phyloP scores from a whole-genome alignment of 2,888 invertebrate genomes.

The Pinctada fucata region DNA sequence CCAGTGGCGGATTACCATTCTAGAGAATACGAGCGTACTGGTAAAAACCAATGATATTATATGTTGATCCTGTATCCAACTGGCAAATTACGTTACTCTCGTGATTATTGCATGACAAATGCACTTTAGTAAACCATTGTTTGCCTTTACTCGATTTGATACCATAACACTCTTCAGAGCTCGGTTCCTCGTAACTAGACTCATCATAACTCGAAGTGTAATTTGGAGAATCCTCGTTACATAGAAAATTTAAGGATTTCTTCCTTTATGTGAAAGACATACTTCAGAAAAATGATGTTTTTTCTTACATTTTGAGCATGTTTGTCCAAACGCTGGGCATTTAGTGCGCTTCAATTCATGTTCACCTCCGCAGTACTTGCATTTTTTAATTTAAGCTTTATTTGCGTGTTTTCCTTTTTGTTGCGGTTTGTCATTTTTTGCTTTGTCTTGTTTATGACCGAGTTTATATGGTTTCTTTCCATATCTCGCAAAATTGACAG shows the following conservation, averaged over 20 bases:
- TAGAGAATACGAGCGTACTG: neutral
- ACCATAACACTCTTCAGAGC: neutral
- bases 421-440: too few relatives aligned
- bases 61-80: slow-evolving; percentile 13
- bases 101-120: neutral
- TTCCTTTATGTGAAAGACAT: neutral
- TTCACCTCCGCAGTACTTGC: slow-evolving; percentile 9
- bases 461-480: too few relatives aligned
- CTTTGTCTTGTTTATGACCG: too few relatives aligned
- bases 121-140: slow-evolving; percentile 14
- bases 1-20: neutral
- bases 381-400: neutral
- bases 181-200: too few relatives aligned
- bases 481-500: too few relatives aligned
- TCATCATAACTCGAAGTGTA: too few relatives aligned
- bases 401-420: neutral
- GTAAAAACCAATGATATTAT: slow-evolving; percentile 2
- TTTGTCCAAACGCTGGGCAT: slow-evolving; percentile 10
- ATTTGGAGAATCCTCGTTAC: too few relatives aligned
- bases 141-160: neutral
- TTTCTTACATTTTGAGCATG: slow-evolving; percentile 17
- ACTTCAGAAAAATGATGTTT: slow-evolving; percentile 10
- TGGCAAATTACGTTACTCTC: neutral
- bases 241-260: neutral
- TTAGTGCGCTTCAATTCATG: slow-evolving; percentile 6